Conservation (phyloP, 2,797 vertebrate genomes). For the Chromis chromis region DNA sequence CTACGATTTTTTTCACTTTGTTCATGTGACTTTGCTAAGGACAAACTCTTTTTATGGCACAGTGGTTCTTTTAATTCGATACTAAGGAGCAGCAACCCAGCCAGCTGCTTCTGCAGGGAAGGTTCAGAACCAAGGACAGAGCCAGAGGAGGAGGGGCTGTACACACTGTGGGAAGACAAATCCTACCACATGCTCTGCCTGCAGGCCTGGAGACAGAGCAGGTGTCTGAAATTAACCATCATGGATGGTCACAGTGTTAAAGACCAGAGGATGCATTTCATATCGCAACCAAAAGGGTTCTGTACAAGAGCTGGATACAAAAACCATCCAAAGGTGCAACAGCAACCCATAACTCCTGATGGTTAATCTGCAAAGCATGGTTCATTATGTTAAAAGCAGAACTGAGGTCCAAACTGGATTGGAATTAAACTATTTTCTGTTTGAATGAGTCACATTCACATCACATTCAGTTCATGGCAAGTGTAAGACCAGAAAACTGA, state of each 20-base stretch:
- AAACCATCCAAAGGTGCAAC: not conserved
- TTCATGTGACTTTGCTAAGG: constrained; percentile 21
- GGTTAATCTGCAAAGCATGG: not conserved
- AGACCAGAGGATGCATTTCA: constrained; percentile 10
- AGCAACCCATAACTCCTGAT: constrained; percentile 8
- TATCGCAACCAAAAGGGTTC: constrained; percentile 3
- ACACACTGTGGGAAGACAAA: constrained; percentile 15
- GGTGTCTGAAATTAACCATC: constrained; percentile 34
- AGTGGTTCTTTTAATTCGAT: constrained; percentile 32
- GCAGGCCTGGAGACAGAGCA: constrained; percentile 33
- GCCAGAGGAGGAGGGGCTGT: constrained; percentile 18
- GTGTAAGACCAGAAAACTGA: not conserved
- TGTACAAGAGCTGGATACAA: not conserved
- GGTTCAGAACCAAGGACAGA: constrained; percentile 42
- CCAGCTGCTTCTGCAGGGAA: constrained; percentile 32
- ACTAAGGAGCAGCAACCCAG: constrained; percentile 6
- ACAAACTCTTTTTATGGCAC: constrained; percentile 19
- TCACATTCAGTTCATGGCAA: not conserved
- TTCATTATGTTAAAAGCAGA: constrained; percentile 12
- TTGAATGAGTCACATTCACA: constrained; percentile 13
- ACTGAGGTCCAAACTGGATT: not conserved
- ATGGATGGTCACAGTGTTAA: constrained; percentile 5
- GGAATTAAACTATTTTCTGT: not conserved
- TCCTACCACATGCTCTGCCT: constrained; percentile 31
- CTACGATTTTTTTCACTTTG: not conserved